These are phyloP conservation scores for Agelastica alni DNA, from an alignment of 2,888 invertebrate species.

Conservation along the genomic window DNA sequence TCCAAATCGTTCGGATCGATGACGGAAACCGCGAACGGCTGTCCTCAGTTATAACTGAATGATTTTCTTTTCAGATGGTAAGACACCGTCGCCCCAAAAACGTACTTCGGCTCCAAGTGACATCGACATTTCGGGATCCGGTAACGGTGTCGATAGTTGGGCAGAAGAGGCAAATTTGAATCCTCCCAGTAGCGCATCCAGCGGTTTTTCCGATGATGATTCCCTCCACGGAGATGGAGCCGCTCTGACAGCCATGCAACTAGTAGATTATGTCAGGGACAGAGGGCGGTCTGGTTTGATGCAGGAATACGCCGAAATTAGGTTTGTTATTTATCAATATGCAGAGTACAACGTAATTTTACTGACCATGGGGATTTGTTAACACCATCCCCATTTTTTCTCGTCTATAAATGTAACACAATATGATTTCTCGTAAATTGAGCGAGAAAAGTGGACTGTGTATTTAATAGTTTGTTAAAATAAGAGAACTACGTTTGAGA, in stretches of 20 bases:
- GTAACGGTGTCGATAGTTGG: conserved; percentile 57
- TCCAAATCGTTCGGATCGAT: too few relatives aligned
- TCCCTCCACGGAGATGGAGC: conserved; percentile 73
- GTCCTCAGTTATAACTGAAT: too few relatives aligned
- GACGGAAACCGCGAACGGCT: too few relatives aligned
- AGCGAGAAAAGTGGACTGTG: too few relatives aligned
- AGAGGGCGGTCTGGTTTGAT: conserved; percentile 79
- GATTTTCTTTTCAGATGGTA: conserved; percentile 42
- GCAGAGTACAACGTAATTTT: too few relatives aligned
- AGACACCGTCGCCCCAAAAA: conserved; percentile 54
- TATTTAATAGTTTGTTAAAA: too few relatives aligned
- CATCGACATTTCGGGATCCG: conserved; percentile 57
- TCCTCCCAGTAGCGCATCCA: conserved; percentile 74
- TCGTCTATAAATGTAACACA: too few relatives aligned
- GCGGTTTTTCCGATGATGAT: conserved; percentile 90
- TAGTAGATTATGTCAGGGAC: conserved; percentile 75
- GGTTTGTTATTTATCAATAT: conserved; percentile 58
- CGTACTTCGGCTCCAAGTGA: conserved; percentile 54
- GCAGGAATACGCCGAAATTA: conserved; percentile 87
- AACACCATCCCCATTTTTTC: too few relatives aligned
- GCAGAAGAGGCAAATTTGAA: conserved; percentile 63
- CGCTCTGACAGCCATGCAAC: conserved; percentile 71
- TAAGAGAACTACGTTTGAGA: too few relatives aligned
- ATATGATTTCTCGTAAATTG: too few relatives aligned
- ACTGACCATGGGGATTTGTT: too few relatives aligned